These are phyloP conservation scores for Rallus limicola DNA, from an alignment of 2,113 vertebrate species.

Conservation along the genomic window DNA sequence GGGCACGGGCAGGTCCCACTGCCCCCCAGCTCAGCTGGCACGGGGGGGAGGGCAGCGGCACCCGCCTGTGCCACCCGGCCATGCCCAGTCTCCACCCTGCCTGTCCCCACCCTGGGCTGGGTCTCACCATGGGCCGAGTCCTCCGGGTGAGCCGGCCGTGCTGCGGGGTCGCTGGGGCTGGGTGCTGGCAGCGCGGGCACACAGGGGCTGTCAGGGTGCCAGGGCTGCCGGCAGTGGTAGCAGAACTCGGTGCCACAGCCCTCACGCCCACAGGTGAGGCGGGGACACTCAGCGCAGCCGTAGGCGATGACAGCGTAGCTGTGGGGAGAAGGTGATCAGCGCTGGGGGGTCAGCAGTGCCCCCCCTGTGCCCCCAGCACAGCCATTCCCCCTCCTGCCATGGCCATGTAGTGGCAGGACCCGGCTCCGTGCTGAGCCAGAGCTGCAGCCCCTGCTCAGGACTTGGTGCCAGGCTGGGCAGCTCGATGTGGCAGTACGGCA, in stretches of 20 bases:
- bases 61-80: too few relatives aligned
- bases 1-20: background rate
- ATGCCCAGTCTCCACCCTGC: background rate
- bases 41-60: too few relatives aligned
- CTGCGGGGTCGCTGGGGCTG: conserved; percentile 64
- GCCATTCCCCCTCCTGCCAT: rapidly evolving
- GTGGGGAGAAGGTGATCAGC: background rate
- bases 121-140: conserved; percentile 76
- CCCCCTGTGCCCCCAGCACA: rapidly evolving
- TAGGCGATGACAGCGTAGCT: conserved; percentile 88
- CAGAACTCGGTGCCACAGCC: conserved; percentile 88
- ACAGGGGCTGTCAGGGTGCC: conserved; percentile 87
- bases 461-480: background rate
- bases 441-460: background rate
- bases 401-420: background rate
- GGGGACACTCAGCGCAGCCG: conserved; percentile 85
- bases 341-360: background rate
- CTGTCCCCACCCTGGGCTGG: background rate
- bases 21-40: background rate
- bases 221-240: conserved; percentile 89
- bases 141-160: conserved; percentile 78
- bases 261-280: conserved; percentile 82
- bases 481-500: too few relatives aligned
- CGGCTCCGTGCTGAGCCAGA: rapidly evolving
- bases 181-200: conserved; percentile 69